These are phyloP conservation scores for Ichneumoninae sp. DNA, from an alignment of 2,888 invertebrate species.

Conservation along the genomic window DNA sequence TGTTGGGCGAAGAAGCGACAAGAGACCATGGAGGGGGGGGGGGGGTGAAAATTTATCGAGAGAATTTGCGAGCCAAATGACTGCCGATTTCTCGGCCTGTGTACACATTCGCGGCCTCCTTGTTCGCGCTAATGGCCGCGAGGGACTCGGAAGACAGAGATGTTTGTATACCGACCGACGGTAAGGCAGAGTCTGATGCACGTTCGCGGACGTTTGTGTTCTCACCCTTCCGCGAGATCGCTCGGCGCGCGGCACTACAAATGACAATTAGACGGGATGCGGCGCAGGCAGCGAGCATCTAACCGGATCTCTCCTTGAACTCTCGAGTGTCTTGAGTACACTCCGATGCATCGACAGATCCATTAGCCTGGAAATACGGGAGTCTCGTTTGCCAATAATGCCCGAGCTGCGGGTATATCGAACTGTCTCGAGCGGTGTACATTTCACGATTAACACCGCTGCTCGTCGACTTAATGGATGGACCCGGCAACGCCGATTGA, in stretches of 20 bases:
- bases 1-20: conserved; percentile 4
- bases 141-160: conserved; percentile 4
- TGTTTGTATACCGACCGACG: background rate
- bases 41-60: conserved; percentile 58
- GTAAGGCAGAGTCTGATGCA: conserved; percentile 18
- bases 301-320: conserved; percentile 19
- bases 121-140: conserved; percentile 31
- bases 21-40: no score
- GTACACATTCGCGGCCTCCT: conserved; percentile 1
- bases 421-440: background rate
- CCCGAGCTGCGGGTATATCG: background rate
- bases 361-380: conserved; percentile 13
- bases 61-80: conserved; percentile 59
- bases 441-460: background rate
- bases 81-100: background rate
- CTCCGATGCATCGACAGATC: conserved; percentile 42
- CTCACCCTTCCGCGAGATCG: background rate
- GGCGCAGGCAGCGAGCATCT: conserved; percentile 1
- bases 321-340: conserved; percentile 24
- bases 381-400: background rate
- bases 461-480: no score
- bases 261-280: conserved; percentile 40
- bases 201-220: background rate
- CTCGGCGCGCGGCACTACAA: background rate
- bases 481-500: no score